Conservation (phyloP, 2,113 vertebrate species). For the Trinectes maculatus region DNA sequence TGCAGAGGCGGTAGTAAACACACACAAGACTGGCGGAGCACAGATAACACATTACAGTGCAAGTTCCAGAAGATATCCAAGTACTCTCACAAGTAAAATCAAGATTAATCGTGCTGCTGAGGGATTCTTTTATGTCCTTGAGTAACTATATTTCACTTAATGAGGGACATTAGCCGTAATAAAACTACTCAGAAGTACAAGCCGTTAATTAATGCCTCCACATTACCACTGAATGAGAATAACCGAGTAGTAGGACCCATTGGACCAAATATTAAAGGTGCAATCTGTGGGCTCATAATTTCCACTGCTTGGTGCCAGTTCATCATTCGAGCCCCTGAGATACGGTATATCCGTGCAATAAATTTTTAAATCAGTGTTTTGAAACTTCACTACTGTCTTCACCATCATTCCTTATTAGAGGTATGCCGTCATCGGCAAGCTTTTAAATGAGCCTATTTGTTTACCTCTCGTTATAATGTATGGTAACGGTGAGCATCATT, state of each 20-base stretch:
- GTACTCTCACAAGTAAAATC: conserved; percentile 82
- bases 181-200: conserved; percentile 85
- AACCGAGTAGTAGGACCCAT: conserved; percentile 76
- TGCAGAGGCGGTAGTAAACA: conserved; percentile 68
- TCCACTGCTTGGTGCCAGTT: conserved; percentile 69
- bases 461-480: conserved; percentile 37
- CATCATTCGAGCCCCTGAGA: conserved; percentile 51
- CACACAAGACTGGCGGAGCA: conserved; percentile 49
- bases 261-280: conserved; percentile 80
- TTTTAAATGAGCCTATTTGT: conserved; percentile 41
- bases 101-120: conserved; percentile 81
- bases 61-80: conserved; percentile 70
- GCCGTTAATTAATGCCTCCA: conserved; percentile 81
- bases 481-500: conserved; percentile 5
- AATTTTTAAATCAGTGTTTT: conserved; percentile 42
- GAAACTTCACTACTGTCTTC: conserved; percentile 41
- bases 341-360: conserved; percentile 14
- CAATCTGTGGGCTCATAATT: conserved; percentile 73
- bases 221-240: conserved; percentile 76
- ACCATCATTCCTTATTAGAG: conserved; percentile 36
- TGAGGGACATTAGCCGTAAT: conserved; percentile 85
- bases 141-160: conserved; percentile 85
- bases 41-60: conserved; percentile 53
- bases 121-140: conserved; percentile 82
- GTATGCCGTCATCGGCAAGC: conserved; percentile 10